These are phyloP conservation scores for Cerastis leucographa DNA, from an alignment of 2,888 invertebrate species.

Conservation along the genomic window DNA sequence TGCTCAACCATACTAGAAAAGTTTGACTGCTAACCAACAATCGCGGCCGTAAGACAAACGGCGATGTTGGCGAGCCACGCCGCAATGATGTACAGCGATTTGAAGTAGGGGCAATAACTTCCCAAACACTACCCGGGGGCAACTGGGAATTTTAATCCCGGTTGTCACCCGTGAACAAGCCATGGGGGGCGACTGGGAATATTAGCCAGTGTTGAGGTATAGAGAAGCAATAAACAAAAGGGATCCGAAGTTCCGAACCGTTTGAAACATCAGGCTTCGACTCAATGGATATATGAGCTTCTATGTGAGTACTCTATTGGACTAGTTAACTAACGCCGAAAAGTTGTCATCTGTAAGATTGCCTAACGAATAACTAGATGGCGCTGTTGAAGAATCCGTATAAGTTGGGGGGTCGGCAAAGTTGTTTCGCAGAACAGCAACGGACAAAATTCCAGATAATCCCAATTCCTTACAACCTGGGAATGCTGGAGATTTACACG, in stretches of 20 bases:
- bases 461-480: not conserved
- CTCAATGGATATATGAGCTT: not conserved
- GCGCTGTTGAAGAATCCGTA: not conserved
- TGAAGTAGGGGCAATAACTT: too few relatives aligned
- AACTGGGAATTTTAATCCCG: too few relatives aligned
- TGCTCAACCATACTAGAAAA: too few relatives aligned
- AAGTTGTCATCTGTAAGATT: not conserved
- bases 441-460: not conserved
- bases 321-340: fast-evolving
- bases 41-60: too few relatives aligned
- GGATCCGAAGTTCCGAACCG: not conserved
- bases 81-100: too few relatives aligned
- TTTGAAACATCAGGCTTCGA: not conserved
- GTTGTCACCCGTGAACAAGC: too few relatives aligned
- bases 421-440: not conserved
- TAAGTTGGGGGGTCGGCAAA: too few relatives aligned
- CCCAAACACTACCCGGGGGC: too few relatives aligned
- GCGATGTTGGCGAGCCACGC: too few relatives aligned
- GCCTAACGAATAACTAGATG: not conserved
- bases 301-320: not conserved
- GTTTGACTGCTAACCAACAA: too few relatives aligned
- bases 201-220: not conserved
- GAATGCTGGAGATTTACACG: not conserved
- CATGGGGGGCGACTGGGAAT: too few relatives aligned
- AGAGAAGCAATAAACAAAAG: not conserved